Evolutionary conservation across 2,888 invertebrate genomes (phyloP).

Genomic region (Zonitis immaculata): DNA sequence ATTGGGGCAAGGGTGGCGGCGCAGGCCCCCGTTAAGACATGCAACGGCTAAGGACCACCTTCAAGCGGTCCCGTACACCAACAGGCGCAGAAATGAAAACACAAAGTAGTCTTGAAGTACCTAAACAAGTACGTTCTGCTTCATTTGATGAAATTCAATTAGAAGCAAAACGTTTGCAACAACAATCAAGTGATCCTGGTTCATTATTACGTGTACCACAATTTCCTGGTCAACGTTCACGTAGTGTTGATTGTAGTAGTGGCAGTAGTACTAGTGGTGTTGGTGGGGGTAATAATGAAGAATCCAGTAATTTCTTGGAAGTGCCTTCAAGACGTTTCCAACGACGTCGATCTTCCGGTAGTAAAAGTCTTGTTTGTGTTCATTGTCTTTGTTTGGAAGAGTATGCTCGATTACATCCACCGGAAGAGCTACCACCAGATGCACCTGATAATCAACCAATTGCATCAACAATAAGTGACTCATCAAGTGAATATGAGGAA

Average conservation of each 20-base stretch:
- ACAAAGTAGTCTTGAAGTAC: constrained; percentile 85
- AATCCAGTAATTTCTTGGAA: constrained; percentile 55
- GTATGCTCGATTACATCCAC: constrained; percentile 57
- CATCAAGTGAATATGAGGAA: constrained; percentile 50
- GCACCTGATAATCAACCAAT: constrained; percentile 29
- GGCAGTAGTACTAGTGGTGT: background rate
- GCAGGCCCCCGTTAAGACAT: constrained; percentile 48
- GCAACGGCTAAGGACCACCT: constrained; percentile 79
- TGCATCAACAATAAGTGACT: constrained; percentile 53
- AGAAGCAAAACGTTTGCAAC: constrained; percentile 63
- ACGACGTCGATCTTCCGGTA: constrained; percentile 59
- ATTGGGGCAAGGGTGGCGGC: constrained; percentile 20
- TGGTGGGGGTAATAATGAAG: constrained; percentile 43
- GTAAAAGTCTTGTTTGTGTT: constrained; percentile 66
- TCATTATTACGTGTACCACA: constrained; percentile 63
- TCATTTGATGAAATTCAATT: constrained; percentile 87
- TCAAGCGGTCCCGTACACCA: constrained; percentile 82
- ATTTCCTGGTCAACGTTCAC: constrained; percentile 64
- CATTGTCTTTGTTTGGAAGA: constrained; percentile 75
- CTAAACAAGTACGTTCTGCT: constrained; percentile 84
- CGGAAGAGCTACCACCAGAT: constrained; percentile 47
- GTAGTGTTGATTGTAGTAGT: constrained; percentile 74
- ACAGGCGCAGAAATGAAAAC: constrained; percentile 89
- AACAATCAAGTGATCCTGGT: constrained; percentile 39
- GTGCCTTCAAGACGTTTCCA: constrained; percentile 59